phyloP scores from a whole-genome alignment of 1,140 invertebrate species.

The Drosophila nigromelanica region DNA sequence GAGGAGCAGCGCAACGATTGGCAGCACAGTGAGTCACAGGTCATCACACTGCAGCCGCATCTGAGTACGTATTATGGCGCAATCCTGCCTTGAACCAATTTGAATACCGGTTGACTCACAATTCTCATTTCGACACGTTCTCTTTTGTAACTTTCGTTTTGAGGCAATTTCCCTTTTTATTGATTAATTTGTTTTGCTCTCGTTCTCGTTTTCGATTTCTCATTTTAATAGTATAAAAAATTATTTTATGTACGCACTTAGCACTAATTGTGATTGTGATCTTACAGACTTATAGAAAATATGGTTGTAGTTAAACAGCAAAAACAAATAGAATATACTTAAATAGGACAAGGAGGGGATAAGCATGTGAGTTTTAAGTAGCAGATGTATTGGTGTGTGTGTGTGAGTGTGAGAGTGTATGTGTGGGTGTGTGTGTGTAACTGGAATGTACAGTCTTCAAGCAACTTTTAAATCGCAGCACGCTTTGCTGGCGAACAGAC shows the following conservation, averaged over 20 bases:
- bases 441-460: slow-evolving; percentile 62
- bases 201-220: slow-evolving; percentile 28
- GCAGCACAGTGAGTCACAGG: slow-evolving; percentile 90
- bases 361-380: slow-evolving; percentile 42
- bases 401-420: slow-evolving; percentile 26
- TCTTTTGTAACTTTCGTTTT: slow-evolving; percentile 16
- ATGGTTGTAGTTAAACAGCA: slow-evolving; percentile 59
- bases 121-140: too few relatives aligned
- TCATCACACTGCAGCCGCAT: slow-evolving; percentile 83
- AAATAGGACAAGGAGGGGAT: slow-evolving; percentile 45
- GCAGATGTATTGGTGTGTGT: slow-evolving; percentile 32
- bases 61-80: slow-evolving; percentile 83
- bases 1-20: slow-evolving; percentile 90
- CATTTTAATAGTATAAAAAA: slow-evolving; percentile 63
- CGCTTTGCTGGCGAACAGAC: slow-evolving; percentile 76
- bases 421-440: slow-evolving; percentile 37
- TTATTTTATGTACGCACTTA: slow-evolving; percentile 70
- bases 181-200: slow-evolving; percentile 10
- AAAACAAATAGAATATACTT: slow-evolving; percentile 58
- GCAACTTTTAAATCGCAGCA: slow-evolving; percentile 61
- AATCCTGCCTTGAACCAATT: slow-evolving; percentile 48
- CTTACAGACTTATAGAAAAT: slow-evolving; percentile 74
- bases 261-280: slow-evolving; percentile 79
- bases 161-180: slow-evolving; percentile 27
- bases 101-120: slow-evolving; percentile 22